A percentile compares a stretch with the other conserved stretches of the same genome.
Evolutionary conservation across 2,888 invertebrate species (phyloP).

Genomic region (Dugesia japonica): DNA sequence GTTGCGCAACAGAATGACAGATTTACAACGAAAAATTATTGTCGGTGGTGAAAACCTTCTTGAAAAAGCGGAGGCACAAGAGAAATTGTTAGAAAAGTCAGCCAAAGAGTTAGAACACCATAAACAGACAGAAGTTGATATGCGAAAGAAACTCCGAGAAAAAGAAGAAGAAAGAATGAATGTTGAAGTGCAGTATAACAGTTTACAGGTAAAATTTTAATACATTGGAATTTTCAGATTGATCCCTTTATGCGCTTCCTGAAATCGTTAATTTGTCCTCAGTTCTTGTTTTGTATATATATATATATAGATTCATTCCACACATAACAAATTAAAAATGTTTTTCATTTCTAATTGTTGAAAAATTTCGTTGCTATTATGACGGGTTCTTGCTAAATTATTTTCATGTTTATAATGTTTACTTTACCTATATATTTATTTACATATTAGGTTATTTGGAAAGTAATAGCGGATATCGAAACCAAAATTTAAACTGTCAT

Average conservation of each 20-base stretch:
- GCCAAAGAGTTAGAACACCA: slow-evolving; percentile 52
- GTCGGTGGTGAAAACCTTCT: slow-evolving; percentile 92
- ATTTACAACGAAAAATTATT: slow-evolving; percentile 75
- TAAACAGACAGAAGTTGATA: slow-evolving; percentile 61
- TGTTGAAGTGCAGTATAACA: slow-evolving; percentile 74
- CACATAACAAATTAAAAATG: too few relatives aligned
- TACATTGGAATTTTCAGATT: too few relatives aligned
- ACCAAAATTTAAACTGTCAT: too few relatives aligned
- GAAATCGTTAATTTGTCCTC: not conserved
- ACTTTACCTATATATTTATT: too few relatives aligned
- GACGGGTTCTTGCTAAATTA: too few relatives aligned
- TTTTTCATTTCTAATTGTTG: too few relatives aligned
- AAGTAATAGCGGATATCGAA: too few relatives aligned
- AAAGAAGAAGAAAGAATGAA: slow-evolving; percentile 79
- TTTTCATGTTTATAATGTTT: too few relatives aligned
- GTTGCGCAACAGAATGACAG: slow-evolving; percentile 61
- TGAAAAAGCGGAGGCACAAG: slow-evolving; percentile 85
- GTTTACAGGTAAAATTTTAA: slow-evolving; percentile 30
- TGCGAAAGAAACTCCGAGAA: slow-evolving; percentile 66
- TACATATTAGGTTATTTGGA: too few relatives aligned
- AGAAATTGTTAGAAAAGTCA: slow-evolving; percentile 69
- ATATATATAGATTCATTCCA: too few relatives aligned
- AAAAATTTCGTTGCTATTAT: too few relatives aligned
- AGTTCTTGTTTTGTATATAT: too few relatives aligned
- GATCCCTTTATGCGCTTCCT: not conserved